Evolutionary conservation across 2,113 vertebrate genomes (phyloP), one percentile per base, ranked within the genome.

Genomic region (Willisornis vidua): DNA sequence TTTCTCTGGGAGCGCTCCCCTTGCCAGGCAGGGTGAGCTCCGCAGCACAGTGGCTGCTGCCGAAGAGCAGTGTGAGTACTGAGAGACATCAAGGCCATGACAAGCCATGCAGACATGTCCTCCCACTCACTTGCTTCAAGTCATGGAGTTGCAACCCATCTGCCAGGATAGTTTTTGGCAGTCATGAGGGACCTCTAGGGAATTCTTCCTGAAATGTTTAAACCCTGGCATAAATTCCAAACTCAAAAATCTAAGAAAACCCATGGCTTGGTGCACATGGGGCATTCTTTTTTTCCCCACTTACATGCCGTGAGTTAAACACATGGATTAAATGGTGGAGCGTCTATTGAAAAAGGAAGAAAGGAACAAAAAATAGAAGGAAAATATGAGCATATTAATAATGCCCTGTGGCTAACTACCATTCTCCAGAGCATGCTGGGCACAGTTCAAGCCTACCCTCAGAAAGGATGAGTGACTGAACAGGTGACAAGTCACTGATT

Each of bases 111-210:
- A 67, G 39, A 14, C 66, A 24, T n/a, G 48, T 85, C 62, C 87
- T 95, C 92, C 85, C 58, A 82, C 78, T 67, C n/a, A 0, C 78
- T 85, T 55, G 52, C 73, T 82, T 63, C 61, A 11, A 81, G 89
- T 18, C 54, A 2, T 20, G 54, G 85, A 87, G 71, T 20, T 75
- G 74, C 54, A 93, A 57, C 54, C n/a, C 78, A 73, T 76, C 90
- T 90, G 87, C 82, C 88, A 93, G 58, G 54, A 72, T 65, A 85
- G 14, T 87, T 96, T 94, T 87, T 87, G 90, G 77, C 89, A 95
- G 81, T 39, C 1, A 0, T 3, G 6, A 87, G 31, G 11, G 52
- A 52, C 41, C 70, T 93, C 70, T 75, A 63, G 85, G 81, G 85
- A 93, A 72, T 82, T 70, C 78, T 76, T 46, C 52, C 87, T 68